These are phyloP conservation scores for Holcopasites calliopsidis DNA, from an alignment of 1,140 invertebrate species.

Conservation along the genomic window DNA sequence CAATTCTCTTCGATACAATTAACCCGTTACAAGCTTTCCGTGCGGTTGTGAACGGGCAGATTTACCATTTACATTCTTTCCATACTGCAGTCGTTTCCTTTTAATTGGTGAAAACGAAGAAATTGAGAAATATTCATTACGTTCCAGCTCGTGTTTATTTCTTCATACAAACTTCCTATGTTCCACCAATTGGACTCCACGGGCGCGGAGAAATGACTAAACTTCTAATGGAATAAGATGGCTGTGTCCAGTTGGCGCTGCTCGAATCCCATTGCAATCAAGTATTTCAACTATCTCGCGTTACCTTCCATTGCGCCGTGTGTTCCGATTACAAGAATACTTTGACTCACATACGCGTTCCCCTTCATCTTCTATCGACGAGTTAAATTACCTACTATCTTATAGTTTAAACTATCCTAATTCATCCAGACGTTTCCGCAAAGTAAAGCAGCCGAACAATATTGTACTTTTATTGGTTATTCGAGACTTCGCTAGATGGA, in stretches of 20 bases:
- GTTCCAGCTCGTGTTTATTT: neutral
- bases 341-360: neutral
- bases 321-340: conserved; percentile 19
- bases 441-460: neutral
- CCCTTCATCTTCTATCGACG: neutral
- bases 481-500: no score
- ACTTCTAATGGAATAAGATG: neutral
- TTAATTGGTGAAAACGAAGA: neutral
- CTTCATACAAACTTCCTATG: neutral
- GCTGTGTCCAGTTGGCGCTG: neutral
- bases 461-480: no score
- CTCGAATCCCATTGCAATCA: neutral
- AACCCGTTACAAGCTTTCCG: no score
- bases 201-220: neutral
- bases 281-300: conserved; percentile 28
- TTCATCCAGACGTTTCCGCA: neutral
- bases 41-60: no score
- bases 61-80: neutral
- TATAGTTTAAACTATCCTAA: conserved; percentile 30
- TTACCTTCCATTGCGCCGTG: neutral
- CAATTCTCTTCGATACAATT: no score
- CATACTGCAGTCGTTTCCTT: neutral
- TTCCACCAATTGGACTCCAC: neutral
- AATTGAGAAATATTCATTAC: no score
- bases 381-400: no score